A percentile compares a stretch with the other conserved stretches of the same genome.
Conservation (phyloP, 2,888 invertebrate genomes). For the Ochlodes sylvanus region DNA sequence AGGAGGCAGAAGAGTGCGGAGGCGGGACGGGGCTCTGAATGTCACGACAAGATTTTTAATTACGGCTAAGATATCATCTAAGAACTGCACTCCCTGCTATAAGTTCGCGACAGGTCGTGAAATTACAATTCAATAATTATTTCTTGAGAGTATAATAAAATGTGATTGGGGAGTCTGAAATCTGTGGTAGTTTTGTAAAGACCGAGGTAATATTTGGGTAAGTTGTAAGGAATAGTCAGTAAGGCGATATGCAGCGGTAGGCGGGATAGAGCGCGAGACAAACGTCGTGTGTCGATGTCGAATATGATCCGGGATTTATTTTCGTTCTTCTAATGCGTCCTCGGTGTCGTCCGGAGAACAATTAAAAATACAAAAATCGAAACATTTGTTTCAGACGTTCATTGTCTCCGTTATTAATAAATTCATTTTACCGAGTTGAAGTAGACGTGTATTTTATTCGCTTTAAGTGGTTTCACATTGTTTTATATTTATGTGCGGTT, state of each 20-base stretch:
- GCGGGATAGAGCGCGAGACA: constrained; percentile 45
- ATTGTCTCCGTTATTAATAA: constrained; percentile 85
- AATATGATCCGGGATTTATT: constrained; percentile 83
- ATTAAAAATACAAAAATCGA: constrained; percentile 85
- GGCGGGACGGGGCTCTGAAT: constrained; percentile 81
- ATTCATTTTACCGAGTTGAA: constrained; percentile 84
- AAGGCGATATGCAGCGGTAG: constrained; percentile 36
- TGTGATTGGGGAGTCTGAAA: constrained; percentile 54
- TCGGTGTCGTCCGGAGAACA: constrained; percentile 81
- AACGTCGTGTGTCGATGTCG: constrained; percentile 55
- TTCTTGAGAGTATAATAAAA: constrained; percentile 52
- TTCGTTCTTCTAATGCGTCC: constrained; percentile 83
- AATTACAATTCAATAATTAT: constrained; percentile 82
- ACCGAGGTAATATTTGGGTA: not conserved
- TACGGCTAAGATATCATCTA: constrained; percentile 83
- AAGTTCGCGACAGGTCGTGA: constrained; percentile 69
- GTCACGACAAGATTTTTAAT: constrained; percentile 86
- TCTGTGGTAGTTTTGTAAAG: constrained; percentile 50
- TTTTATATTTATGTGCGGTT: constrained; percentile 85
- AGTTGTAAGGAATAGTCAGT: constrained; percentile 23
- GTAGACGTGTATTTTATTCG: constrained; percentile 85
- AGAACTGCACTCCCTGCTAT: constrained; percentile 73
- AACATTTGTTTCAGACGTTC: constrained; percentile 84
- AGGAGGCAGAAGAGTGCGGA: constrained; percentile 76
- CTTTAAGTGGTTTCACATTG: constrained; percentile 86